Percentiles rank a stretch among this genome's conserved stretches.
These are phyloP conservation scores for Stenopsyche tienmushanensis DNA, from an alignment of 1,140 invertebrate species.

Conservation along the genomic window DNA sequence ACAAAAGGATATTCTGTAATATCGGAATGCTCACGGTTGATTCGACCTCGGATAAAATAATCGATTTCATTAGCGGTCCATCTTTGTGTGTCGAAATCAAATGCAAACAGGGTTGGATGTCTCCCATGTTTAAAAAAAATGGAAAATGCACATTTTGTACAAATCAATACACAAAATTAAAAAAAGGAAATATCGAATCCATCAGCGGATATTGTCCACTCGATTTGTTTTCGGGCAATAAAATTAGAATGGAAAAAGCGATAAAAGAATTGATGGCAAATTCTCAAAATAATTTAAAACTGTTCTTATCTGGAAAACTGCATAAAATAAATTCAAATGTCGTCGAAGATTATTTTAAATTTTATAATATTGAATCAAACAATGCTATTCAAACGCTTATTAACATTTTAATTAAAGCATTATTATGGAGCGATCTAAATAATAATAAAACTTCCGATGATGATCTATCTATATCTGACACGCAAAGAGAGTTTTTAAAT, in stretches of 20 bases:
- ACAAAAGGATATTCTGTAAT: constrained; percentile 45
- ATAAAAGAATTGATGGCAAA: constrained; percentile 59
- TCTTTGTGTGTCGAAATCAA: constrained; percentile 71
- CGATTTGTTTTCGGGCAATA: constrained; percentile 68
- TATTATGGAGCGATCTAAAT: constrained; percentile 15
- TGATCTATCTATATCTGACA: background rate
- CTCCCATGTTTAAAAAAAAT: constrained; percentile 50
- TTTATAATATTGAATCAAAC: background rate
- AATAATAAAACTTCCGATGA: background rate
- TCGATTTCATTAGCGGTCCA: constrained; percentile 42
- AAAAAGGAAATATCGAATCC: constrained; percentile 52
- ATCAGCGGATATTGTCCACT: constrained; percentile 70
- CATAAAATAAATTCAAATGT: constrained; percentile 54
- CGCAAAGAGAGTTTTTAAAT: too few relatives aligned
- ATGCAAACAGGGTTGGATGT: constrained; percentile 72
- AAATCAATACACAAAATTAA: constrained; percentile 68
- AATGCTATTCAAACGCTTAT: constrained; percentile 15
- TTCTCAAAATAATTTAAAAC: constrained; percentile 74
- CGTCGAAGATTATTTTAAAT: constrained; percentile 27
- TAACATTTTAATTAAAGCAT: constrained; percentile 19
- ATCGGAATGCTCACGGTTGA: constrained; percentile 49
- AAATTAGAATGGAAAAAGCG: constrained; percentile 61
- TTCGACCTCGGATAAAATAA: constrained; percentile 46
- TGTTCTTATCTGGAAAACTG: constrained; percentile 65
- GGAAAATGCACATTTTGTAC: constrained; percentile 69